Evolutionary conservation across 2,797 vertebrate species (phyloP).

Genomic region (Hydrolagus colliei): DNA sequence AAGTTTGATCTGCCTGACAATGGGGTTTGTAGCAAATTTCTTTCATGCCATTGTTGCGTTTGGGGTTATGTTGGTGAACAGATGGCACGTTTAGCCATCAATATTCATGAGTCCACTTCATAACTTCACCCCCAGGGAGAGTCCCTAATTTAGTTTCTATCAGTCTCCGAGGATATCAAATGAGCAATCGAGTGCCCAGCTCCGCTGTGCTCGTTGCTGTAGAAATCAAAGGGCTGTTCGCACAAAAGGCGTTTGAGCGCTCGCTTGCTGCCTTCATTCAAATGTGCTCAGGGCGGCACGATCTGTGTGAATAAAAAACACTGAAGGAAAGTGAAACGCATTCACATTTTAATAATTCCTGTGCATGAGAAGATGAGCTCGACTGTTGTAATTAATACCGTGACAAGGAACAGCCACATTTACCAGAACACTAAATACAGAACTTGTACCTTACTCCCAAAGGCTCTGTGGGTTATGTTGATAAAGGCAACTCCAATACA

Average conservation of each 20-base stretch:
- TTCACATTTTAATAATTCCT: conserved; percentile 34
- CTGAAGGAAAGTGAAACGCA: conserved; percentile 46
- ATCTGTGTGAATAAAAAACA: background rate
- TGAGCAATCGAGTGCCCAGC: conserved; percentile 55
- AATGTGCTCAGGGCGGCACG: background rate
- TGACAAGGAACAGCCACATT: background rate
- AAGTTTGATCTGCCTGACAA: background rate
- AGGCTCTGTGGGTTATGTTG: conserved; percentile 2
- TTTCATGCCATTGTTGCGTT: background rate
- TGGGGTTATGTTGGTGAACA: conserved; percentile 44
- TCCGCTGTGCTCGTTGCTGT: conserved; percentile 48
- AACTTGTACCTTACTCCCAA: background rate
- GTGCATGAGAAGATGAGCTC: background rate
- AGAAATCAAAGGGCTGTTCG: conserved; percentile 45
- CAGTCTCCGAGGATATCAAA: conserved; percentile 52
- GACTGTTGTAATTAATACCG: background rate
- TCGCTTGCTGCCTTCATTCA: conserved; percentile 32
- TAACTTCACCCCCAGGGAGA: conserved; percentile 52
- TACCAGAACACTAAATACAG: conserved; percentile 7
- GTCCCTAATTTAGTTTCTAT: conserved; percentile 48
- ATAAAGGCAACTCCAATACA: background rate
- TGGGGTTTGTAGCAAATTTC: background rate
- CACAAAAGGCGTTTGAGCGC: conserved; percentile 45
- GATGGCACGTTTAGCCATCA: conserved; percentile 51
- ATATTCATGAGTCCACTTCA: conserved; percentile 61